Evolutionary conservation across 2,113 vertebrate species (phyloP), one percentile per base, ranked within the genome.

Genomic region (Platycercus adscitus): DNA sequence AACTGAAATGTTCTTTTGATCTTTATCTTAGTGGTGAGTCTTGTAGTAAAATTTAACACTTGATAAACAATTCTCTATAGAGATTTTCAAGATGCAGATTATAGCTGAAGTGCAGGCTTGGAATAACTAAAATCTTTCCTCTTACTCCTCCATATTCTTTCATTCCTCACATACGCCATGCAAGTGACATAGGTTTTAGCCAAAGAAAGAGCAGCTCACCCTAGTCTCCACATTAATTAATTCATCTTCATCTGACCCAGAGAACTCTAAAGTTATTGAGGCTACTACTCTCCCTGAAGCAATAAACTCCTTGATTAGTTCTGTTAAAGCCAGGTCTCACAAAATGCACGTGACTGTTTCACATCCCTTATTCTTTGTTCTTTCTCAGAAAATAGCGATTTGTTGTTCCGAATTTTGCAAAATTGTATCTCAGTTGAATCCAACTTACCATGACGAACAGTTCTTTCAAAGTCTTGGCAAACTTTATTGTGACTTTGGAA

Each of bases 21-120:
- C 24, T 81, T 93, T 93, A 65, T 94, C 81, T 81, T 76, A 63
- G n/a, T 47, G n/a, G 28, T 81, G 23, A 90, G 25, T 52, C 33
- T 84, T 96, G 29, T 95, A 73, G 29, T 93, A 76, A 92, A 91
- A 55, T 20, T 60, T 92, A 28, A 28, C 17, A 24, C 37, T 79
- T 46, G 17, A 83, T 86, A 91, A 72, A 72, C 83, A 84, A 83
- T 92, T 64, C 52, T 81, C n/a, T 70, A 1, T 19, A 41, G 77
- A 43, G 13, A 35, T 66, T 65, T 93, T 79, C 41, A 80, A 47
- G 60, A 76, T 47, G 37, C 2, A 15, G 41, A 25, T 76, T 88
- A 53, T 52, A 76, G 61, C 31, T 76, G 52, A 88, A 93, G 25
- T 68, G 29, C 56, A 79, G 35, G 13, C 37, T 73, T 92, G 31